Percentiles rank a stretch among this genome's conserved stretches.
These are phyloP conservation scores for Notolepis coatsorum DNA, from an alignment of 2,797 vertebrate genomes.

Conservation along the genomic window DNA sequence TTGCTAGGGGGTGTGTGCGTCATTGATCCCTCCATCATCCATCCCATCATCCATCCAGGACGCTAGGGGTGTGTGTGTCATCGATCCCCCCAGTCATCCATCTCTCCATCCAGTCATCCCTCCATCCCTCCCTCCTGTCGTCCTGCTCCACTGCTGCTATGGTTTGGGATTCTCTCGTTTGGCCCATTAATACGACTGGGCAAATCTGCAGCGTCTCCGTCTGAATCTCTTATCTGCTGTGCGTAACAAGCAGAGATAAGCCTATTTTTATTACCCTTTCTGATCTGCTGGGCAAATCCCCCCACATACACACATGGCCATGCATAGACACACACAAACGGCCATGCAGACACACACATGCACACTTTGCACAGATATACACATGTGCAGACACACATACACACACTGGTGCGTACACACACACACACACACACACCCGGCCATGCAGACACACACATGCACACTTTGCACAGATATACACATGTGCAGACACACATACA, in stretches of 20 bases:
- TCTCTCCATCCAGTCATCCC: slow-evolving; percentile 24
- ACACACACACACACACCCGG: too few relatives aligned
- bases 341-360: background rate
- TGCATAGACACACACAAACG: slow-evolving; percentile 11
- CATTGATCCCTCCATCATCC: background rate
- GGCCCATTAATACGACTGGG: slow-evolving; percentile 52
- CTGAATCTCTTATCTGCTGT: slow-evolving; percentile 68
- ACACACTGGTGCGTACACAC: background rate
- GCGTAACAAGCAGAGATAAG: slow-evolving; percentile 73
- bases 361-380: slow-evolving; percentile 5
- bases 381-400: slow-evolving; percentile 1
- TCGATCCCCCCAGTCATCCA: background rate
- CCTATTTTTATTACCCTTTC: slow-evolving; percentile 72
- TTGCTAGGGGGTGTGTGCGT: too few relatives aligned
- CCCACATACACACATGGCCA: background rate
- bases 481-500: too few relatives aligned
- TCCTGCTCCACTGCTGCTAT: slow-evolving; percentile 49
- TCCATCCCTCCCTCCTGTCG: slow-evolving; percentile 47
- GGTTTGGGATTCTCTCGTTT: slow-evolving; percentile 67
- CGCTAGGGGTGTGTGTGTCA: too few relatives aligned
- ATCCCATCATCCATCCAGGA: background rate
- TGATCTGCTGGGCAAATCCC: slow-evolving; percentile 57
- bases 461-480: too few relatives aligned
- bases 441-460: too few relatives aligned
- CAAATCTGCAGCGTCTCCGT: slow-evolving; percentile 65